Evolutionary conservation across 2,888 invertebrate genomes (phyloP), one percentile per base, ranked within the genome.

Genomic region (Cheilosia grossa): DNA sequence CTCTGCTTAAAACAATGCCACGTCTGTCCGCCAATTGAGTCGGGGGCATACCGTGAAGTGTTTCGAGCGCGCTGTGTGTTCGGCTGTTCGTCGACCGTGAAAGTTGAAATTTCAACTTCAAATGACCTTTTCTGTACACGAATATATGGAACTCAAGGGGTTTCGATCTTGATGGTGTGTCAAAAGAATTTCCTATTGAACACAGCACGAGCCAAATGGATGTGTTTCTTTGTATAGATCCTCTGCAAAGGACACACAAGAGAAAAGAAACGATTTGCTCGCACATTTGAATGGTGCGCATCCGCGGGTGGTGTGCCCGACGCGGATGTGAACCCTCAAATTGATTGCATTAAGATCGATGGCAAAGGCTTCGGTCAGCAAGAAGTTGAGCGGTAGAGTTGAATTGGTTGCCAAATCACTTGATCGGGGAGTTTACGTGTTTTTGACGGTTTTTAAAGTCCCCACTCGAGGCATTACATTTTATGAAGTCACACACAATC

Each of bases 31-130:
- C 73, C 53, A 53, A 44, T 54, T 30, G 47, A 17, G 54, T 74
- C 74, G 80, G 83, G 69, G 80, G 80, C 83, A 79, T 70, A 83
- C 74, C 83, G 74, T 79, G 82, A 82, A 77, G 82, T 82, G 81
- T 81, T 79, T 56, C 24, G 15, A 56, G 24, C 70, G 77, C 49
- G 63, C 21, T 69, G 63, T 67, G 56, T 69, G 56, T 67, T 51
- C 40, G 21, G 44, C 49, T 72, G 80, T 3, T 79, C 82, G 79
- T 63, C 58, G 80, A 83, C 83, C 83, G 83, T 83, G 83, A 83
- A 83, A 70, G 69, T 58, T 80, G 51, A 24, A 64, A 64, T 72
- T 61, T 81, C 40, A 37, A 64, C 67, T 58, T 64, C 63, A 69
- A 70, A 33, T 30, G 67, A 77, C 59, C 51, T 53, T 77, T 72